Evolutionary conservation across 2,888 invertebrate genomes (phyloP), one percentile per base, ranked within the genome.

Genomic region (Euplexia lucipara): DNA sequence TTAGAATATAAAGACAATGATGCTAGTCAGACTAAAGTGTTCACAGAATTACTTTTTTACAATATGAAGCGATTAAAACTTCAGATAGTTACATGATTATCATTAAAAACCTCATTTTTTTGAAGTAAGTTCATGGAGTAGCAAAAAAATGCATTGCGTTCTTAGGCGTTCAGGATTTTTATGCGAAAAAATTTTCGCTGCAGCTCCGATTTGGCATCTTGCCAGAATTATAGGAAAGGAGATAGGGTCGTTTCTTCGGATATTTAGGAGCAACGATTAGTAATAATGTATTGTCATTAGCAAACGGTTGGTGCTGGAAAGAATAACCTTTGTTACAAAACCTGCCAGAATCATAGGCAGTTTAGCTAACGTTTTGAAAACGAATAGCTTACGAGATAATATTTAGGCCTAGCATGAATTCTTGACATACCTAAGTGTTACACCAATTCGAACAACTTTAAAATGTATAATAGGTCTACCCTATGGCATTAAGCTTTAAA

Each of bases 1-100:
- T 61, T 54, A 66, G 45, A 58, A 53, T 45, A 59, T 20, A 34
- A 69, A 68, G 53, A 61, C 65, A 75, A 72, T 69, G 73, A 58
- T 34, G 57, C 14, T 44, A 20, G 26, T 32, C 6, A 16, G 35
- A 52, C 14, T 37, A 42, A 63, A 60, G 57, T 44, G 6, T 60
- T 66, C 73, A 39, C 66, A 49, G n/a, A 77, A 26, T 20, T n/a
- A 37, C n/a, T 22, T 41, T 26, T 44, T 44, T 4, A 37, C 37
- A 37, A 37, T 37, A 16, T 44, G 26, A 67, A 44, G 37, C 20
- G 12, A 44, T 49, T 39, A 39, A 16, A 44, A 63, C 48, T 66
- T 47, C 14, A 34, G 37, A 14, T 69, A 58, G 35, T 16, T 26
- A 37, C 22, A 20, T 62, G 71, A 37, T 62, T 48, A 16, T 34